Evolutionary conservation across 2,888 invertebrate genomes (phyloP), one percentile per base, ranked within the genome.

Genomic region (Phengaris alcon): DNA sequence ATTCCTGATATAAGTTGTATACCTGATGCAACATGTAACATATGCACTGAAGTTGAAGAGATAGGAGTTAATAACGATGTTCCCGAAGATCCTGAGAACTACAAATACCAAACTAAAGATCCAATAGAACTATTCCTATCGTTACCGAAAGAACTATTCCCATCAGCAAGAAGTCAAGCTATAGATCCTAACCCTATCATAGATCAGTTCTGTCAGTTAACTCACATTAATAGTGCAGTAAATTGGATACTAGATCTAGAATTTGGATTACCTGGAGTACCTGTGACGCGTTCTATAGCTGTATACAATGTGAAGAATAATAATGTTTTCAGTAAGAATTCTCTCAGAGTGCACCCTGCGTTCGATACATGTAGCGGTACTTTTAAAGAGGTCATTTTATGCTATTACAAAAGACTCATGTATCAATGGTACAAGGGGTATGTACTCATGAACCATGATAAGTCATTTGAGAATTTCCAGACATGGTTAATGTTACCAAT

Each of bases 221-320:
- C 79, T 0, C 80, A 85, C 79, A 59, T 89, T 5, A 74, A 78
- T 35, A 80, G 79, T 35, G 84, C 89, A 74, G 77, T 80, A 0
- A 77, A 84, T 55, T 90, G 90, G 90, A 80, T 91, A 55, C 79
- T 90, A 75, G 91, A 91, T 79, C 80, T 91, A 22, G 90, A 90
- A 77, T 88, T 87, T 77, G 90, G 90, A 12, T 78, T 88, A 9
- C 87, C 88, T 0, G 87, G 81, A 77, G 78, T 76, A 48, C 82
- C 86, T 35, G 81, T 84, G 3, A 84, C 85, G 0, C 84, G 88
- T 68, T 83, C 84, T 0, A 83, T 89, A 59, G 86, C 91, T 3
- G 80, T 81, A 3, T 91, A 90, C 59, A 86, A 88, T 79, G 86
- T 87, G 0, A 85, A 87, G 68, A 83, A 80, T 64, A 88, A 88